Evolutionary conservation across 2,888 invertebrate genomes (phyloP), one percentile per base, ranked within the genome.

Genomic region (Shargacucullia verbasci): DNA sequence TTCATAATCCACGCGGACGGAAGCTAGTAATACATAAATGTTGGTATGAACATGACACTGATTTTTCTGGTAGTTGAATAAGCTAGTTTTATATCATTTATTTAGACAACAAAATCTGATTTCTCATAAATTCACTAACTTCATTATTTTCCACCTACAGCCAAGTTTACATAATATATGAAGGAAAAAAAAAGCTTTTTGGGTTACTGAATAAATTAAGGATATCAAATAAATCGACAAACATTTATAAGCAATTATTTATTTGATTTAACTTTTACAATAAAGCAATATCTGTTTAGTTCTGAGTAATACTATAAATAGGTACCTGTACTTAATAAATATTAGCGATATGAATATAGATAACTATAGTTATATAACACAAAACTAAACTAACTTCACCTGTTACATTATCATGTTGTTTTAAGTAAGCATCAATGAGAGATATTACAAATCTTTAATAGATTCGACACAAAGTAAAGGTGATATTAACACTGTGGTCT

Each of bases 221-320:
- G 11, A 11, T 0, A 43, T 1, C n/a, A 12, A 52, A 52, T 15
- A 38, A 63, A 41, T 13, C 5, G 8, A 25, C 9, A 46, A 12
- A 11, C 0, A 44, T 44, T 15, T 48, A 54, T 67, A 77, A 70
- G 74, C 70, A 75, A 48, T 64, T 56, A 11, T 73, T 78, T 77
- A 76, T 71, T 77, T 69, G 64, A 77, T 73, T 72, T 72, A 74
- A 74, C 72, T 65, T 71, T 68, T 72, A 74, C 63, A 72, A 70
- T 75, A 76, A 73, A 69, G 77, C 75, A 44, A 61, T 63, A 75
- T 70, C 50, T 66, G 59, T 68, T 74, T 66, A 71, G 58, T 66
- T 68, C 15, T 55, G 66, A 63, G 50, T 76, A 74, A 73, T 64
- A 68, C 59, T 61, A 66, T 55, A 71, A 55, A 71, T 60, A 67